These are phyloP conservation scores for Piscicola geometra DNA, from an alignment of 2,888 invertebrate species.

Conservation along the genomic window DNA sequence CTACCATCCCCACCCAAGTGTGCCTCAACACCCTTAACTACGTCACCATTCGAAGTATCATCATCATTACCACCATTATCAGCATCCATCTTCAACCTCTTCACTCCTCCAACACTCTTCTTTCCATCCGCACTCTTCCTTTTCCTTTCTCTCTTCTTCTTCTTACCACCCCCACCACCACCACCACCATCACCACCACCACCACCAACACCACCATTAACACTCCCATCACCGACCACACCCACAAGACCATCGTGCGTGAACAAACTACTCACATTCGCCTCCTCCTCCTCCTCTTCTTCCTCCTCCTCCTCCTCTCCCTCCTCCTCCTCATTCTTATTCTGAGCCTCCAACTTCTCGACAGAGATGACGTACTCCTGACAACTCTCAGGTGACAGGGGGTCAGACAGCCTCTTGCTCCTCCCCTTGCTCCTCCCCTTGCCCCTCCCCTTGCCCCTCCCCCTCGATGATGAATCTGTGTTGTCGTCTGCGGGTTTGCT, in stretches of 20 bases:
- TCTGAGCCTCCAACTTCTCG: slow-evolving; percentile 10
- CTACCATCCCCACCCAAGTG: no score
- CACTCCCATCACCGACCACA: no score
- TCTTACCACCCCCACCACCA: no score
- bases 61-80: no score
- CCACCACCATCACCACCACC: no score
- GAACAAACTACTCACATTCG: not conserved
- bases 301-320: slow-evolving; percentile 3
- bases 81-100: no score
- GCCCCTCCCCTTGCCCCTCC: not conserved
- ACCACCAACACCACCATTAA: no score
- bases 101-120: no score
- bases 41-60: no score
- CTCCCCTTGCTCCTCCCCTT: not conserved
- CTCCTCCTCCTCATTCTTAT: not conserved
- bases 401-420: not conserved
- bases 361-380: slow-evolving; percentile 6
- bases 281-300: slow-evolving; percentile 5
- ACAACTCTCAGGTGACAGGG: not conserved
- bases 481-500: not conserved
- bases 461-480: not conserved
- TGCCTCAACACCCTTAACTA: no score
- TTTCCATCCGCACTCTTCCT: no score
- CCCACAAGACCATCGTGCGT: not conserved
- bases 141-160: no score